These are phyloP conservation scores for Lycodopsis pacificus DNA, from an alignment of 2,797 vertebrate genomes.

Conservation along the genomic window DNA sequence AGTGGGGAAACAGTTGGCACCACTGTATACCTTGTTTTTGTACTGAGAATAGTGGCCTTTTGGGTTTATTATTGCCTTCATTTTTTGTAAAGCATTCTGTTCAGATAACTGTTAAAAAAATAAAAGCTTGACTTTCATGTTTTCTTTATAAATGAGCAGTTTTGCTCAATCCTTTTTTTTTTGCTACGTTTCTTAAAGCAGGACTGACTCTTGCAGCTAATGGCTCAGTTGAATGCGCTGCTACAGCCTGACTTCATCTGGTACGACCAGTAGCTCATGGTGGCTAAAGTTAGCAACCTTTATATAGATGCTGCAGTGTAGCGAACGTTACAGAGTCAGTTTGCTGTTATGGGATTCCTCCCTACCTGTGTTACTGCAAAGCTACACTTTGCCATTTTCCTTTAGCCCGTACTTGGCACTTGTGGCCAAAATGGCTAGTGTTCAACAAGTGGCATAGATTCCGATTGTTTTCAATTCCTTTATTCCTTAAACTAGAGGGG, in stretches of 20 bases:
- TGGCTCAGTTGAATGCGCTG: neutral
- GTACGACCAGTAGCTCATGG: neutral
- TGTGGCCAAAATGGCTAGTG: too few relatives aligned
- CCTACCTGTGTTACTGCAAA: too few relatives aligned
- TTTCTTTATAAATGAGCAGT: slow-evolving; percentile 72
- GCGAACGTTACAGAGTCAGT: neutral
- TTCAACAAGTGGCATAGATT: too few relatives aligned
- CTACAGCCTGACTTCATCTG: neutral
- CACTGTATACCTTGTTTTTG: slow-evolving; percentile 36
- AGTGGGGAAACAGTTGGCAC: slow-evolving; percentile 23
- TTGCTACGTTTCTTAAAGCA: neutral
- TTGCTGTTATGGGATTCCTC: too few relatives aligned
- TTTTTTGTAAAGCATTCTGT: slow-evolving; percentile 37
- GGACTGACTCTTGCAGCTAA: neutral
- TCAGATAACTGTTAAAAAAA: slow-evolving; percentile 26
- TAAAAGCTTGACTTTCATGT: slow-evolving; percentile 29
- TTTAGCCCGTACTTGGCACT: too few relatives aligned
- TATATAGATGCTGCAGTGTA: neutral
- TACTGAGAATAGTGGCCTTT: slow-evolving; percentile 42
- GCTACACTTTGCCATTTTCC: too few relatives aligned
- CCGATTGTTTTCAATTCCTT: too few relatives aligned
- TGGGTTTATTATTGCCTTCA: slow-evolving; percentile 27
- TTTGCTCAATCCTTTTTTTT: neutral
- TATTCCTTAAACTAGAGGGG: too few relatives aligned
- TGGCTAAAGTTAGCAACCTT: too few relatives aligned